Evolutionary conservation across 2,888 invertebrate species (phyloP).

Genomic region (Myathropa florea): DNA sequence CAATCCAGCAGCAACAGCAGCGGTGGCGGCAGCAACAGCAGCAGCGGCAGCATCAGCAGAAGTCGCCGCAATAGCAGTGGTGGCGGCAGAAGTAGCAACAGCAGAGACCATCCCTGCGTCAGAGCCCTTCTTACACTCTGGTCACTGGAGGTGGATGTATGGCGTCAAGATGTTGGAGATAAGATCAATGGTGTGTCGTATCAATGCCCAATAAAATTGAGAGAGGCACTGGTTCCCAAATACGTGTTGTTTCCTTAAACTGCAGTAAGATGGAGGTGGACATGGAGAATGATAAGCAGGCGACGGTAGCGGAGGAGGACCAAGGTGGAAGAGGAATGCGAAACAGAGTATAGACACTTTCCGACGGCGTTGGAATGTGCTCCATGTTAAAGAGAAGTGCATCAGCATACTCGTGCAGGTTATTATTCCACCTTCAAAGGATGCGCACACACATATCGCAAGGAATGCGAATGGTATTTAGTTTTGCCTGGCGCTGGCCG

Average conservation of each 20-base stretch:
- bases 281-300: constrained; percentile 11
- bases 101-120: constrained; percentile 57
- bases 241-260: constrained; percentile 66
- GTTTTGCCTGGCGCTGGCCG: constrained; percentile 66
- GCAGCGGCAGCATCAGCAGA: constrained; percentile 29
- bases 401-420: constrained; percentile 71
- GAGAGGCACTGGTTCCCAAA: constrained; percentile 66
- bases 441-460: constrained; percentile 65
- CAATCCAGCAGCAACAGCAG: constrained; percentile 55
- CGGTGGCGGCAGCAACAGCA: constrained; percentile 34
- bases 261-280: constrained; percentile 7
- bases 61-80: constrained; percentile 45
- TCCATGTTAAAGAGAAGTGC: constrained; percentile 66
- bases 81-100: neutral
- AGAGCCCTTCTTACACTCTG: constrained; percentile 59
- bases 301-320: constrained; percentile 16
- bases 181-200: constrained; percentile 79
- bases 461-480: constrained; percentile 61
- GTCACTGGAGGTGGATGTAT: constrained; percentile 74
- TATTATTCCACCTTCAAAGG: constrained; percentile 70
- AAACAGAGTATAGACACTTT: constrained; percentile 57
- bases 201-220: constrained; percentile 78
- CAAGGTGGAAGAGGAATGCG: constrained; percentile 48
- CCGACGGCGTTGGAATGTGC: constrained; percentile 66
- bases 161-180: constrained; percentile 79